A percentile compares a stretch with the other conserved stretches of the same genome.
phyloP scores from a whole-genome alignment of 2,797 vertebrate genomes.

The Xenopus petersii region DNA sequence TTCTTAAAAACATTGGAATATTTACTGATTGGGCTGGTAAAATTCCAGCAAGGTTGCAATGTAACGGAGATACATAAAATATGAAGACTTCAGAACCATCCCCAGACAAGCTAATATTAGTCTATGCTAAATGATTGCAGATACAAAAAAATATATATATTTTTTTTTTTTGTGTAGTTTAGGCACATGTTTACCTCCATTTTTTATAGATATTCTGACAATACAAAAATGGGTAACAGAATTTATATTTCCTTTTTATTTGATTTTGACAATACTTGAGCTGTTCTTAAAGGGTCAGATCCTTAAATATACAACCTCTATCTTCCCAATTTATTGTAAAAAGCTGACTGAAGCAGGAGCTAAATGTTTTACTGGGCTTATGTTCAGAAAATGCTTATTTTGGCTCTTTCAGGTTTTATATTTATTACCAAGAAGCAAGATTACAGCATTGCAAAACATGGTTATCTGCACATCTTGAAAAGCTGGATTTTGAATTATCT shows the following conservation, averaged over 20 bases:
- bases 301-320: neutral
- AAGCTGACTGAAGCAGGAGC: slow-evolving; percentile 14
- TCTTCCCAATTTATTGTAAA: slow-evolving; percentile 12
- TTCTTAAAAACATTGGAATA: too few species aligned
- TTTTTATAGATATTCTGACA: too few species aligned
- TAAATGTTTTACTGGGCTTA: neutral
- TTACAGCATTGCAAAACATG: slow-evolving; percentile 8
- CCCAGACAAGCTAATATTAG: too few species aligned
- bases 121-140: too few species aligned
- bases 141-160: too few species aligned
- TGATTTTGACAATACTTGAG: slow-evolving; percentile 5
- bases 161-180: too few species aligned
- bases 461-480: slow-evolving; percentile 3
- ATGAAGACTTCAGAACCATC: too few species aligned
- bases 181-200: too few species aligned
- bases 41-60: too few species aligned
- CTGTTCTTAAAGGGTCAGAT: slow-evolving; percentile 8
- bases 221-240: neutral
- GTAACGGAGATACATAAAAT: too few species aligned
- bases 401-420: neutral
- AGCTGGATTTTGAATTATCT: slow-evolving; percentile 15
- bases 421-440: slow-evolving; percentile 27
- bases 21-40: too few species aligned
- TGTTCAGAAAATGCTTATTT: slow-evolving; percentile 17
- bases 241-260: neutral